phyloP scores from a whole-genome alignment of 2,797 vertebrate genomes.

The Sus cebifrons region DNA sequence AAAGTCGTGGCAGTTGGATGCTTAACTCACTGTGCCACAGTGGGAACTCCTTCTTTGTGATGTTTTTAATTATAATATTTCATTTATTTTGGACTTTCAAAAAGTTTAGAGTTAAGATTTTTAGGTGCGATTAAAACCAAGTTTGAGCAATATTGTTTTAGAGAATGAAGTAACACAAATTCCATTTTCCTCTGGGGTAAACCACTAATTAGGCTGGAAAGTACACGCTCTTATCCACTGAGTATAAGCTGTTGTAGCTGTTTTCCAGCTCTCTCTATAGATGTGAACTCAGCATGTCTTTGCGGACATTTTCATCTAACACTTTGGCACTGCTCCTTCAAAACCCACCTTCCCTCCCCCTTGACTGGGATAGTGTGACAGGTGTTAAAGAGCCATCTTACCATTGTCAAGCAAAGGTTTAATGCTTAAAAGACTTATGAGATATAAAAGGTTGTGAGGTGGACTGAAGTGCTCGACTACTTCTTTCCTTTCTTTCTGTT shows the following conservation, averaged over 20 bases:
- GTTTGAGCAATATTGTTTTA: neutral
- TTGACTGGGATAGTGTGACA: neutral
- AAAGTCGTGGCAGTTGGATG: no score
- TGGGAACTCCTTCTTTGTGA: neutral
- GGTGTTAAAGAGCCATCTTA: neutral
- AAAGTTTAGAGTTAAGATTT: neutral
- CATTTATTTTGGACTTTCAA: neutral
- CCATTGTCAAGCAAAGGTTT: neutral
- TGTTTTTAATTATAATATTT: neutral
- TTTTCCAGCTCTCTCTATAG: neutral
- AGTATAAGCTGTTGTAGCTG: neutral
- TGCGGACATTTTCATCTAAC: neutral
- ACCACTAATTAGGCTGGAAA: neutral
- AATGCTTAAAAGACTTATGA: neutral
- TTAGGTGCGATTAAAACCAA: neutral
- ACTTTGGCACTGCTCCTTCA: neutral
- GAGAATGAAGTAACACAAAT: neutral
- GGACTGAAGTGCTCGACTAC: neutral
- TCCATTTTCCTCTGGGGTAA: neutral
- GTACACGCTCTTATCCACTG: neutral
- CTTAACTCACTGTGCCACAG: no score
- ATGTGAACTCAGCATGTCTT: neutral
- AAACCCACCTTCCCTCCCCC: neutral
- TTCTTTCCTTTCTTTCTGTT: neutral
- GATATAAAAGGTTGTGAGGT: neutral